Evolutionary conservation across 2,797 vertebrate species (phyloP), one percentile per base, ranked within the genome.

Genomic region (Schizopygopsis malacanthus): DNA sequence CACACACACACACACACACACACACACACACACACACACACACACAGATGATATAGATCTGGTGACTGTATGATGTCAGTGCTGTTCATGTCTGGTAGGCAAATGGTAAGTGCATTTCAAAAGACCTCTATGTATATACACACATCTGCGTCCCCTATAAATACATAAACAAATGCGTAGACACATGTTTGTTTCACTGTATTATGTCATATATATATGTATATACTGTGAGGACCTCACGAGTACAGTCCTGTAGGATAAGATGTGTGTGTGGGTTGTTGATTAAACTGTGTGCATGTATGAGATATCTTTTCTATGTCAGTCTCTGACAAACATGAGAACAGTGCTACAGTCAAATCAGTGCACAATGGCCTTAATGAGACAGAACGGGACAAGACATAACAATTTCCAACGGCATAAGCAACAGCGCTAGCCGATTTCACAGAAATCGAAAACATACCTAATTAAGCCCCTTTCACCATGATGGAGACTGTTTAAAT

Each of bases 71-170:
- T 81, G 72, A 56, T 73, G 67, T 87, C 47, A 79, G 67, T 1
- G 11, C 37, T 75, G 39, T 59, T 82, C 78, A 86, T 37, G 25
- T 86, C 50, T 82, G 71, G 82, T 50, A 25, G n/a, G 41, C 28
- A 52, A 54, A 70, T n/a, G 18, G 65, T 41, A 52, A 33, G 33
- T 22, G 61, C 41, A 65, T 63, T 75, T 25, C 18, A 52, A 70
- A 18, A 59, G 41, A 41, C 33, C 77, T 69, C 65, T 85, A 13
- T 81, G 63, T 28, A 56, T 80, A 79, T 59, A 83, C 69, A 87
- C 83, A 83, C 79, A 87, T 87, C 61, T 78, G 73, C 15, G 6
- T 6, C 76, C 77, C 45, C 16, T 81, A 73, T 85, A 81, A 87
- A 81, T 75, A 83, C 70, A 59, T 13, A 72, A 37, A 52, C 7